Conservation (phyloP, 2,888 invertebrate genomes). For the Eledona agricola region DNA sequence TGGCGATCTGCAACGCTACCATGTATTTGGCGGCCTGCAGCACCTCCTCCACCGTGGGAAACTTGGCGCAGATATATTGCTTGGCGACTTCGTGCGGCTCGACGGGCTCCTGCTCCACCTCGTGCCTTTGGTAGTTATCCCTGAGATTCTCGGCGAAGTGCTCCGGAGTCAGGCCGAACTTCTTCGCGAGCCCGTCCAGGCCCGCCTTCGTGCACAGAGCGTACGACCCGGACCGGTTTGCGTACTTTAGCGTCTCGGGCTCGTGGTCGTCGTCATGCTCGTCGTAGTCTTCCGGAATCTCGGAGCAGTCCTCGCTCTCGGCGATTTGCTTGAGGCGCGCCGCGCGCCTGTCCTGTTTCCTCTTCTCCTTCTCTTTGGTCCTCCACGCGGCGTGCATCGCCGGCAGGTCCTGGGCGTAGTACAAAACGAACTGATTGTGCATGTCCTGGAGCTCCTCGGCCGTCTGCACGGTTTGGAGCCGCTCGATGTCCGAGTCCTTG, state of each 20-base stretch:
- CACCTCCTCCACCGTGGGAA: constrained; percentile 80
- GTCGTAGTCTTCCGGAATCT: constrained; percentile 68
- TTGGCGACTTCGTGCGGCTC: constrained; percentile 85
- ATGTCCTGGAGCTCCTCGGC: constrained; percentile 93
- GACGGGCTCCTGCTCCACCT: constrained; percentile 91
- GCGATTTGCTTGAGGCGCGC: constrained; percentile 64
- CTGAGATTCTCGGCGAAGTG: constrained; percentile 96
- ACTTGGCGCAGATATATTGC: constrained; percentile 76
- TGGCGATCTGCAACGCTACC: constrained; percentile 92
- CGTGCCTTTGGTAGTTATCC: constrained; percentile 94
- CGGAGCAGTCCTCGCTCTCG: constrained; percentile 72
- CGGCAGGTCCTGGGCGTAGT: constrained; percentile 86
- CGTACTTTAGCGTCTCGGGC: constrained; percentile 79
- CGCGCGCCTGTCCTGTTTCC: constrained; percentile 64
- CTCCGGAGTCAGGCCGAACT: constrained; percentile 92
- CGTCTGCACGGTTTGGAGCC: constrained; percentile 78
- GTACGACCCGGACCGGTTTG: constrained; percentile 88
- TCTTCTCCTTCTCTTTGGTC: constrained; percentile 72
- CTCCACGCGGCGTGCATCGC: constrained; percentile 81
- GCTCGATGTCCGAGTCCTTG: constrained; percentile 85
- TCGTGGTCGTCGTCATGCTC: constrained; percentile 68
- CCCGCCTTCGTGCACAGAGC: constrained; percentile 87
- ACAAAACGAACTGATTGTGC: constrained; percentile 90
- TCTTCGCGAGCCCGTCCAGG: constrained; percentile 81
- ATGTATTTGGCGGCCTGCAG: constrained; percentile 91